Conservation (phyloP, 1,140 invertebrate genomes). For the Drosophila dunni region DNA sequence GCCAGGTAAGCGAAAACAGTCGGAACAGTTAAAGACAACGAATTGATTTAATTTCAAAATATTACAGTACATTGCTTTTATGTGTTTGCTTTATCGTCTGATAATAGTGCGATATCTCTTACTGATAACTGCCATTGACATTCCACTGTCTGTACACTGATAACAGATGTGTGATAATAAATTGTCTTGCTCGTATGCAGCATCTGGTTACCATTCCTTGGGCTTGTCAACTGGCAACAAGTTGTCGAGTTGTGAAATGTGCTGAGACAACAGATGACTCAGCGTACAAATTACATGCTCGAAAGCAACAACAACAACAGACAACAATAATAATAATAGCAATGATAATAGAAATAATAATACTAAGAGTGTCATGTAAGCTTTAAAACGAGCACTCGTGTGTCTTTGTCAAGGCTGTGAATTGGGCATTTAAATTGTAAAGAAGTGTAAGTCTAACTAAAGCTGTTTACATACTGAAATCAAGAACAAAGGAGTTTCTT, state of each 20-base stretch:
- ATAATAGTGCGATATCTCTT: slow-evolving; percentile 28
- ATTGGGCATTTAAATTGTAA: background rate
- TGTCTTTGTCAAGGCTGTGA: background rate
- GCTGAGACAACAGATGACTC: slow-evolving; percentile 13
- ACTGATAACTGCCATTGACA: slow-evolving; percentile 68
- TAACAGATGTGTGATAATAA: slow-evolving; percentile 47
- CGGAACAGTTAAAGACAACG: background rate
- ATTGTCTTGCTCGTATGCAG: slow-evolving; percentile 24
- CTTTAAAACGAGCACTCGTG: background rate
- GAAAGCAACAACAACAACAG: background rate
- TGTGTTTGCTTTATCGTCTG: slow-evolving; percentile 54
- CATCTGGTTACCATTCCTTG: slow-evolving; percentile 20
- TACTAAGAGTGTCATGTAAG: background rate
- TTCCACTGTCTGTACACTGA: slow-evolving; percentile 37
- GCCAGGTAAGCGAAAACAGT: slow-evolving; percentile 12
- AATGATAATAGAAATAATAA: background rate
- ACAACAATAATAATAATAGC: background rate
- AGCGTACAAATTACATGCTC: background rate
- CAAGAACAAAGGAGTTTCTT: background rate
- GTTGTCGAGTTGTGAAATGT: slow-evolving; percentile 35
- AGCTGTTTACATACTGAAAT: no score
- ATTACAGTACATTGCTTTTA: slow-evolving; percentile 26
- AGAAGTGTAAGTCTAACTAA: no score
- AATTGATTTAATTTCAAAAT: slow-evolving; percentile 53
- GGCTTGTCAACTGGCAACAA: slow-evolving; percentile 20